Conservation (phyloP, 2,888 invertebrate species). For the Ennomos erosarius region DNA sequence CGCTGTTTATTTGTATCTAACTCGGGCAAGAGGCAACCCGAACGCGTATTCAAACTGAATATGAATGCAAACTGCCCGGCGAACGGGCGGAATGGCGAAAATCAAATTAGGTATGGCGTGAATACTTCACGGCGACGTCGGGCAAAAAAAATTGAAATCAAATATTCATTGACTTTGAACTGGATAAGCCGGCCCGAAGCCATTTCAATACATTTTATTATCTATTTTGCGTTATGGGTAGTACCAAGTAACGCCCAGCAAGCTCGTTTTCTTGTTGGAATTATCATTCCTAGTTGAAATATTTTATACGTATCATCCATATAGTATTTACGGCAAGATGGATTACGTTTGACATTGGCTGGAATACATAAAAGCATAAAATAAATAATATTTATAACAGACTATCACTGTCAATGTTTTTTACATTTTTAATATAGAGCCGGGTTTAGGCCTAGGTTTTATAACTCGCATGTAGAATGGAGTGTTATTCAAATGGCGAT, state of each 20-base stretch:
- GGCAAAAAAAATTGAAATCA: constrained; percentile 84
- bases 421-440: constrained; percentile 2
- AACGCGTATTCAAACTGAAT: constrained; percentile 84
- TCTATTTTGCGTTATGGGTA: constrained; percentile 76
- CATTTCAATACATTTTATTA: constrained; percentile 85
- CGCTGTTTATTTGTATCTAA: constrained; percentile 85
- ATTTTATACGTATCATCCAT: constrained; percentile 26
- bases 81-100: constrained; percentile 83
- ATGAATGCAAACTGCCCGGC: constrained; percentile 84
- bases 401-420: constrained; percentile 10
- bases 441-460: constrained; percentile 22
- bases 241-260: constrained; percentile 54
- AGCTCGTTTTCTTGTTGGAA: constrained; percentile 43
- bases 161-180: constrained; percentile 85
- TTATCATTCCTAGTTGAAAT: constrained; percentile 35
- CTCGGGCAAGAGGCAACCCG: constrained; percentile 80
- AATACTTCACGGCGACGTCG: constrained; percentile 85
- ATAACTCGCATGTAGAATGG: constrained; percentile 60
- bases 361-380: constrained; percentile 3
- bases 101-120: constrained; percentile 85
- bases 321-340: constrained; percentile 20
- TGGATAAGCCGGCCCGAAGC: constrained; percentile 84
- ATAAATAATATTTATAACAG: constrained; percentile 12
- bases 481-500: constrained; percentile 69
- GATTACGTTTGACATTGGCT: constrained; percentile 22